Percentiles rank a stretch among this genome's conserved stretches.
phyloP scores from a whole-genome alignment of 92 coral and sea anemone genomes.

The Blastomussa wellsi region DNA sequence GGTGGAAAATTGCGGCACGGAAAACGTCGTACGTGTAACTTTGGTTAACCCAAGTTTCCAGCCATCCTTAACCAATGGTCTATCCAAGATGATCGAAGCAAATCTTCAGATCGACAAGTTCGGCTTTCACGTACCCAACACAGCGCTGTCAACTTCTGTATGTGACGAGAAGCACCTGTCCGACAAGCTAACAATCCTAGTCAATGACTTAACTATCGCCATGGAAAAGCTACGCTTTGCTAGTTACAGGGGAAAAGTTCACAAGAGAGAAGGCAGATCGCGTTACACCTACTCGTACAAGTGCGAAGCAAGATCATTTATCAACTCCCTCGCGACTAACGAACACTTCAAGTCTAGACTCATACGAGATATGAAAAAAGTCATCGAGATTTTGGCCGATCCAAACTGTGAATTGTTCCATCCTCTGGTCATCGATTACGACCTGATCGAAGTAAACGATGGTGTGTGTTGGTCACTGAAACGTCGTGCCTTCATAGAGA shows the following conservation, averaged over 20 bases:
- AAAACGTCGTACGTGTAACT: not conserved
- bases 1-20: not conserved
- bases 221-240: conserved; percentile 46
- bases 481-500: conserved; percentile 23
- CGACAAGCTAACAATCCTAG: conserved; percentile 46
- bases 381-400: conserved; percentile 35
- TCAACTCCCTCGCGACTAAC: conserved; percentile 41
- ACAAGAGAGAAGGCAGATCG: conserved; percentile 34
- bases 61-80: not conserved
- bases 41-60: not conserved
- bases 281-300: conserved; percentile 35
- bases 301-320: conserved; percentile 38
- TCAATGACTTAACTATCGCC: conserved; percentile 42
- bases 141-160: not conserved
- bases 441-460: conserved; percentile 49
- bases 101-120: not conserved
- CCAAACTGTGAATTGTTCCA: conserved; percentile 44
- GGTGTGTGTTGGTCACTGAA: conserved; percentile 49
- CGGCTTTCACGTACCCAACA: not conserved
- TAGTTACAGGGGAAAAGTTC: conserved; percentile 33
- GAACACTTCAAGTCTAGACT: conserved; percentile 36
- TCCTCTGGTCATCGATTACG: conserved; percentile 32
- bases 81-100: not conserved
- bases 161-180: conserved; percentile 4
- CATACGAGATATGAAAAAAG: conserved; percentile 28